phyloP scores from a whole-genome alignment of 1,140 invertebrate genomes.

The Drosophila pandora region DNA sequence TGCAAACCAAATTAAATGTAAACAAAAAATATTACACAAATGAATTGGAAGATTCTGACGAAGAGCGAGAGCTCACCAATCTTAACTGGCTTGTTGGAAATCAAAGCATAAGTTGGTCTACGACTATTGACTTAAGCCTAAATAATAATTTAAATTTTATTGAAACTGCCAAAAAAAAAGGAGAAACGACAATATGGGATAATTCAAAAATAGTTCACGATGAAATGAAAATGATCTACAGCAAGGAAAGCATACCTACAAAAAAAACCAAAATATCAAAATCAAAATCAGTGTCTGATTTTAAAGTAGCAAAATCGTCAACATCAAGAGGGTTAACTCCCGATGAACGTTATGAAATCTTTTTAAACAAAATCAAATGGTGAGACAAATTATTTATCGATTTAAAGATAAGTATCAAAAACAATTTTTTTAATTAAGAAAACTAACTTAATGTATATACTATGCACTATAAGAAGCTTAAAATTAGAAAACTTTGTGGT shows the following conservation, averaged over 20 bases:
- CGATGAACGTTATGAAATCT: slow-evolving; percentile 70
- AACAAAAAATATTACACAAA: not conserved
- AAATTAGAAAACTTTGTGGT: too few species aligned
- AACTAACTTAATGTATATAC: too few species aligned
- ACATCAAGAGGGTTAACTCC: slow-evolving; percentile 53
- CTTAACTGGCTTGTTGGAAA: slow-evolving; percentile 76
- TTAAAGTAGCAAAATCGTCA: slow-evolving; percentile 3
- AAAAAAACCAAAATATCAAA: slow-evolving; percentile 13
- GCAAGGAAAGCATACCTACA: not conserved
- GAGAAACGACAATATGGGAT: not conserved
- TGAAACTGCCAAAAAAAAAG: not conserved
- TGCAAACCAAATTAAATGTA: not conserved
- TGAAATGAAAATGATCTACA: slow-evolving; percentile 1
- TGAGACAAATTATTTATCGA: slow-evolving; percentile 11
- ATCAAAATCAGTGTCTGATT: not conserved
- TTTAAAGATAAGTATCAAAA: too few species aligned
- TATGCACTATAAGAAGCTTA: too few species aligned
- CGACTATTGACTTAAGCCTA: slow-evolving; percentile 33
- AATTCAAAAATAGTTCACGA: not conserved
- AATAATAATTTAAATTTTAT: slow-evolving; percentile 24
- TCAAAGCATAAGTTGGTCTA: slow-evolving; percentile 68
- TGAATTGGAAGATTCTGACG: slow-evolving; percentile 39
- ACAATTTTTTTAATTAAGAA: too few species aligned
- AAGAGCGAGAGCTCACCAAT: slow-evolving; percentile 73
- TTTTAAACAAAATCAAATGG: slow-evolving; percentile 73